These are phyloP conservation scores for Sympetrum striolatum DNA, from an alignment of 2,888 invertebrate genomes.

Conservation along the genomic window DNA sequence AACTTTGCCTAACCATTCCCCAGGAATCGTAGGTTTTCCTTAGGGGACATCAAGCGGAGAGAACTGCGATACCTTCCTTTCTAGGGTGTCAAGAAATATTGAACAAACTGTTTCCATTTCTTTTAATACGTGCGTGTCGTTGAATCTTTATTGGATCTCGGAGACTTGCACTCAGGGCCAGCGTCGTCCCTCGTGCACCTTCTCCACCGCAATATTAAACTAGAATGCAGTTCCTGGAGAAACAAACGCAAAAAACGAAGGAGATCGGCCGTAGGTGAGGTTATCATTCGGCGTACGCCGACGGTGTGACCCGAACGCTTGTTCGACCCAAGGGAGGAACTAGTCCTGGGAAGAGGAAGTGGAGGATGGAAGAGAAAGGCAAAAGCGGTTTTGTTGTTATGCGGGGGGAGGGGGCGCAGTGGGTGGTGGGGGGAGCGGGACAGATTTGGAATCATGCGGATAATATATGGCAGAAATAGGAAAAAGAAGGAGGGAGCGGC, in stretches of 20 bases:
- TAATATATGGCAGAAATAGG: conserved; percentile 40
- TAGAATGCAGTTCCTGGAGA: not conserved
- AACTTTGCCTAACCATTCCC: no score
- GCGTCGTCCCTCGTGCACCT: no score
- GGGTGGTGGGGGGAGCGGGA: not conserved
- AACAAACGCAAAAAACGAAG: not conserved
- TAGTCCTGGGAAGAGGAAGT: not conserved
- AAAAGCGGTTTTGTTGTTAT: not conserved
- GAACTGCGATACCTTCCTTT: no score
- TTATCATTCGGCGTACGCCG: not conserved
- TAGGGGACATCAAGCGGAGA: no score
- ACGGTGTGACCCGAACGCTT: not conserved
- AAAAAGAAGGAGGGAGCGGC: not conserved
- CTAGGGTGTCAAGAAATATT: no score
- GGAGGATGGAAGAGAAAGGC: not conserved
- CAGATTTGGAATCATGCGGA: conserved; percentile 38
- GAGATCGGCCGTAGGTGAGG: not conserved
- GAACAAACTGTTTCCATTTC: no score
- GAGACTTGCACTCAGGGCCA: no score
- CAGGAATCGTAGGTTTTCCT: no score
- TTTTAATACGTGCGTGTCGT: no score
- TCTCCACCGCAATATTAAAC: not conserved
- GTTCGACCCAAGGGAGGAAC: not conserved
- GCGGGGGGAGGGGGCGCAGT: not conserved
- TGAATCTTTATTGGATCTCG: no score